These are phyloP conservation scores for Bugula neritina DNA, from an alignment of 2,888 invertebrate genomes.

Conservation along the genomic window DNA sequence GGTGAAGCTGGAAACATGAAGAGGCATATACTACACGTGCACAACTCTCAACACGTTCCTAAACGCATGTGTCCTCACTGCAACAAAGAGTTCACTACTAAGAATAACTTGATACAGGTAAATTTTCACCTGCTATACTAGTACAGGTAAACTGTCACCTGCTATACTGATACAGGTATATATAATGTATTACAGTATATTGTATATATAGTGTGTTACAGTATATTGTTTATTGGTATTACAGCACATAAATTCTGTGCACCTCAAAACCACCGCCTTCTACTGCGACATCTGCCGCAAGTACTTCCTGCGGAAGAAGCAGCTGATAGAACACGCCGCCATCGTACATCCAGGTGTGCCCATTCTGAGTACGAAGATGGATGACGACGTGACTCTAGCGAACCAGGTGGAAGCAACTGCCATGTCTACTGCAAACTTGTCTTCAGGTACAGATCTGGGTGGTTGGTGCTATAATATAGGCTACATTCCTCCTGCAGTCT, in stretches of 20 bases:
- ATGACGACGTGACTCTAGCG: background rate
- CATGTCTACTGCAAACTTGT: no score
- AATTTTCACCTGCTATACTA: no score
- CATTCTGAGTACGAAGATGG: slow-evolving; percentile 2
- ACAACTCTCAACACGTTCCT: background rate
- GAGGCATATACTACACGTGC: slow-evolving; percentile 8
- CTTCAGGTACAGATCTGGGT: no score
- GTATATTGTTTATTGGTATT: background rate
- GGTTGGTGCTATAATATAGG: no score
- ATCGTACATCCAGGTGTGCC: slow-evolving; percentile 11
- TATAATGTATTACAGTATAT: background rate
- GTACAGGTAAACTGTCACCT: no score
- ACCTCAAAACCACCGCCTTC: slow-evolving; percentile 1
- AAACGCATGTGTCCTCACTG: background rate
- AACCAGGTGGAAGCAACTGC: background rate
- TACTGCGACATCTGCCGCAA: slow-evolving; percentile 19
- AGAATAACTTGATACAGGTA: slow-evolving; percentile 20
- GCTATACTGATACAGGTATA: no score
- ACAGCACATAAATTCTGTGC: slow-evolving; percentile 13
- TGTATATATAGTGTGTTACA: background rate
- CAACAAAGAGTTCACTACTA: slow-evolving; percentile 16
- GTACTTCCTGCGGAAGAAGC: slow-evolving; percentile 16
- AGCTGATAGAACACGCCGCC: slow-evolving; percentile 12
- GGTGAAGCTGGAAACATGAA: slow-evolving; percentile 21
- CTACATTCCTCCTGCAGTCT: no score